Percentiles rank a stretch among this genome's conserved stretches.
Evolutionary conservation across 2,797 vertebrate genomes (phyloP).

Genomic region (Arctocebus calabarensis): DNA sequence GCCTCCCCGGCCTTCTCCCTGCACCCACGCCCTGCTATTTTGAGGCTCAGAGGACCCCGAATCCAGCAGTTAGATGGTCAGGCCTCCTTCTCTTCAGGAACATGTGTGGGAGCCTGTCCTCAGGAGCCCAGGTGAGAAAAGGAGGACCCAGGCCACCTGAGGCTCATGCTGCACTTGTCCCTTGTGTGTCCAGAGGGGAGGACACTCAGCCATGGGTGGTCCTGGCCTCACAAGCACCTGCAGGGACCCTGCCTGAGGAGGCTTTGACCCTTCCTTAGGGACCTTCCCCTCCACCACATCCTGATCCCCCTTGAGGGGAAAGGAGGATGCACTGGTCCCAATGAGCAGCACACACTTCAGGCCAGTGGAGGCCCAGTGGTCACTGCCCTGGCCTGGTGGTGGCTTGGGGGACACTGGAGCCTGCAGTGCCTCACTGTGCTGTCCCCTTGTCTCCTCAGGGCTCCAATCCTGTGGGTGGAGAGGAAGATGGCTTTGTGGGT

Average conservation of each 20-base stretch:
- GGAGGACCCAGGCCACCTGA: not conserved
- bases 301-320: accelerated
- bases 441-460: slow-evolving; percentile 87
- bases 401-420: too few species aligned
- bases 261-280: not conserved
- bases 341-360: too few species aligned
- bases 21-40: not conserved
- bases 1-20: not conserved
- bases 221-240: not conserved
- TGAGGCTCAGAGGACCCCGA: too few species aligned
- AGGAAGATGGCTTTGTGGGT: slow-evolving; percentile 95
- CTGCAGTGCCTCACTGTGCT: too few species aligned
- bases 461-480: slow-evolving; percentile 97
- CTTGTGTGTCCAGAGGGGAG: not conserved
- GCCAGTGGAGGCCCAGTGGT: not conserved
- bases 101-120: not conserved
- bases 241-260: not conserved
- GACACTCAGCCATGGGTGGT: not conserved
- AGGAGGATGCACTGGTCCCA: not conserved
- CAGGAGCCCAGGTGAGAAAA: not conserved
- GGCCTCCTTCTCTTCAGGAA: not conserved
- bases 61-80: accelerated
- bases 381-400: not conserved
- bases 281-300: too few species aligned
- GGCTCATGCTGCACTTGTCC: not conserved